Evolutionary conservation across 2,113 vertebrate species (phyloP), one percentile per base, ranked within the genome.

Genomic region (Noturus placidus): DNA sequence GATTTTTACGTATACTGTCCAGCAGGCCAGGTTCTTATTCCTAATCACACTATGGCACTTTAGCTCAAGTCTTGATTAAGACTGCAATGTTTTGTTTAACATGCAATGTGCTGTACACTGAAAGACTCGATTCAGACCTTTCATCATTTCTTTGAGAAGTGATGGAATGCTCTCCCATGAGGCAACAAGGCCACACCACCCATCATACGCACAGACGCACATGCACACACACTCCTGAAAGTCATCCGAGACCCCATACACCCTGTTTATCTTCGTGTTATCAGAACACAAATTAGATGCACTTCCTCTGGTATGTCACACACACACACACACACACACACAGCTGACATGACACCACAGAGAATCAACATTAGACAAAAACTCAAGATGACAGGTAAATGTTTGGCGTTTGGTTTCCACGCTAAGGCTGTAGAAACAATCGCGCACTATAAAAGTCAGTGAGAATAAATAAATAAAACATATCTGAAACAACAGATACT

Each of bases 201-300:
- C 38, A 83, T 54, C 50, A 59, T 6, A 78, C 76, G 52, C 61
- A 46, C 35, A 74, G 4, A 14, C 0, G 5, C 35, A 22, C 38
- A 27, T 25, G 25, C 20, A 74, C 35, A 22, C 4, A 72, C 69
- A 72, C 42, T 19, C 67, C 27, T 22, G 19, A 42, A 11, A 77
- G 5, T 82, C 67, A 76, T 67, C 83, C 57, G 61, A 38, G n/a
- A 57, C 57, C 80, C 61, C 10, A 86, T 61, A 19, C 57, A 72
- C 61, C 14, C 22, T 85, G 84, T 86, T 83, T 85, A 82, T 90
- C 84, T 88, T 42, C 20, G 17, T 59, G 67, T 57, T 33, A 78
- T 86, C 86, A 86, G 17, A 84, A 74, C 27, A 76, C 88, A 86
- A 69, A 89, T 83, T 85, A 72, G 67, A 82, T 42, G n/a, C 61